These are phyloP conservation scores for Acyrthosiphon pisum DNA, from an alignment of 1,140 invertebrate species.

Conservation along the genomic window DNA sequence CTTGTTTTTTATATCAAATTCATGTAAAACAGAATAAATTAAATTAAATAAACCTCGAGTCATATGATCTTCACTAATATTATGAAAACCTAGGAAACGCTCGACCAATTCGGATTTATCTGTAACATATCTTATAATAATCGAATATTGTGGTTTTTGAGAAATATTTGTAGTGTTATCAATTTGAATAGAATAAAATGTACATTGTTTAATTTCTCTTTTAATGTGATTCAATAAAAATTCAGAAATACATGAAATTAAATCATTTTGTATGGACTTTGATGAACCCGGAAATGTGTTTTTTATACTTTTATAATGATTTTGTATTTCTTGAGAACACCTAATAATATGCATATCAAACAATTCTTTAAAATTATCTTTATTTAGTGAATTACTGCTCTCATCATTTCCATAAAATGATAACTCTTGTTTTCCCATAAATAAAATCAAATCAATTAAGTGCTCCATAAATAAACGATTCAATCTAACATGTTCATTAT, in stretches of 20 bases:
- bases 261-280: not conserved
- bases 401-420: not conserved
- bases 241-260: not conserved
- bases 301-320: not conserved
- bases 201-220: not conserved
- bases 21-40: slow-evolving; percentile 40
- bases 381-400: not conserved
- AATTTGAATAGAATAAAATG: not conserved
- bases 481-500: not conserved
- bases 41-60: slow-evolving; percentile 57
- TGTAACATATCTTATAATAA: slow-evolving; percentile 38
- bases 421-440: not conserved
- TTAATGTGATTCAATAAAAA: not conserved
- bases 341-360: not conserved
- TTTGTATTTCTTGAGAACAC: not conserved
- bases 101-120: slow-evolving; percentile 53
- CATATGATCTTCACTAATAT: slow-evolving; percentile 58
- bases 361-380: not conserved
- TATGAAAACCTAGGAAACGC: slow-evolving; percentile 59
- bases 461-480: not conserved
- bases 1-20: slow-evolving; percentile 13
- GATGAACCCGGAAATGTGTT: not conserved
- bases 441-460: not conserved
- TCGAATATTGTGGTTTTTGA: slow-evolving; percentile 12
- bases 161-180: not conserved